These are phyloP conservation scores for Andrena cerasifolii DNA, from an alignment of 1,140 invertebrate genomes.

Conservation along the genomic window DNA sequence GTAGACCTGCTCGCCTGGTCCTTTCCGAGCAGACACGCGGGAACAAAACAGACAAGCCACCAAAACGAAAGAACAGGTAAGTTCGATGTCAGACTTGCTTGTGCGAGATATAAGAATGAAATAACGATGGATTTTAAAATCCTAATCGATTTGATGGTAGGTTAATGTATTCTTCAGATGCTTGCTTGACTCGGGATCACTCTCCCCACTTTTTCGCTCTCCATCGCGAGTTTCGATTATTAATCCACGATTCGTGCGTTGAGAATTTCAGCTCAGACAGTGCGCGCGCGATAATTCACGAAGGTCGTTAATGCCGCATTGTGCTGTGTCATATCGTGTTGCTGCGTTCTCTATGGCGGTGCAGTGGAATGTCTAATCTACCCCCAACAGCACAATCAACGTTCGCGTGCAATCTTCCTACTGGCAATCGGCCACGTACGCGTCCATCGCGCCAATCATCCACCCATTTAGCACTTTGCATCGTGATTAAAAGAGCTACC, in stretches of 20 bases:
- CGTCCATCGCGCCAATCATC: neutral
- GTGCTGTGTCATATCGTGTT: slow-evolving; percentile 42
- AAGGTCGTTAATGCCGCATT: slow-evolving; percentile 38
- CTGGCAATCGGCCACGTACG: slow-evolving; percentile 35
- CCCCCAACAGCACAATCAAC: slow-evolving; percentile 11
- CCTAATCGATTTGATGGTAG: too few relatives aligned
- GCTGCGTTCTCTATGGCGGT: slow-evolving; percentile 19
- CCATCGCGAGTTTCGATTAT: too few relatives aligned
- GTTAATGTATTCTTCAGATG: too few relatives aligned
- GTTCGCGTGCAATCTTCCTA: slow-evolving; percentile 28
- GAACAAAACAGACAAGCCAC: too few relatives aligned
- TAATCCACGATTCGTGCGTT: neutral
- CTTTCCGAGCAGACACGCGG: too few relatives aligned
- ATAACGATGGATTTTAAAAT: neutral
- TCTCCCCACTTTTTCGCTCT: too few relatives aligned
- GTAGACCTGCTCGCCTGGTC: too few relatives aligned
- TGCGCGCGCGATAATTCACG: slow-evolving; percentile 38
- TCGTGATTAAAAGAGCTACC: neutral
- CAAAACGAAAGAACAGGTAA: too few relatives aligned
- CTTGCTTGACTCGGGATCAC: too few relatives aligned
- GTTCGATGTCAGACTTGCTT: too few relatives aligned
- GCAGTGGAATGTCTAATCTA: slow-evolving; percentile 52
- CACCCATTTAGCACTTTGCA: neutral
- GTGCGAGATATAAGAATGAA: too few relatives aligned
- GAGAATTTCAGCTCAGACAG: slow-evolving; percentile 6